A percentile compares a stretch with the other conserved stretches of the same genome.
phyloP scores from a whole-genome alignment of 2,113 vertebrate genomes.

The Ageneiosus marmoratus region DNA sequence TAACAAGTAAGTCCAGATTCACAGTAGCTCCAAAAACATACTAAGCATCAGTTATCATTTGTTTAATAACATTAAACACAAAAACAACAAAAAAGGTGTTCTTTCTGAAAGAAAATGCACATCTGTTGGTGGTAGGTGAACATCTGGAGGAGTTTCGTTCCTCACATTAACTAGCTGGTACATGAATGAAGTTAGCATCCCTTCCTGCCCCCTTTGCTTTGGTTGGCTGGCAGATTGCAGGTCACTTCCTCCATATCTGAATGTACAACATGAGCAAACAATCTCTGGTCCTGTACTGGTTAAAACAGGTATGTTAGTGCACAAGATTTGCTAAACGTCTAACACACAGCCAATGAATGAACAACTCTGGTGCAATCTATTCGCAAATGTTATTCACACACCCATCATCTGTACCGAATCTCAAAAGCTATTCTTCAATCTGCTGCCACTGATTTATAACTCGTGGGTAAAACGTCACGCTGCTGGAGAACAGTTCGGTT shows the following conservation, averaged over 20 bases:
- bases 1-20: conserved; percentile 2
- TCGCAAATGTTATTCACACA: background rate
- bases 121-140: conserved; percentile 39
- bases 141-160: background rate
- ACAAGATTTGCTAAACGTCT: background rate
- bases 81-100: conserved; percentile 42
- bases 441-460: conserved; percentile 12
- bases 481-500: background rate
- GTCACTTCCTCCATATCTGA: background rate
- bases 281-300: conserved; percentile 1
- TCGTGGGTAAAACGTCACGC: background rate
- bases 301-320: background rate
- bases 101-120: conserved; percentile 58
- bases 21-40: conserved; percentile 36
- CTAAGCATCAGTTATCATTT: conserved; percentile 35
- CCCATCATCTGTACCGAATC: background rate
- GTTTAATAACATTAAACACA: conserved; percentile 39
- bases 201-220: background rate
- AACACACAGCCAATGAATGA: background rate
- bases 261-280: background rate
- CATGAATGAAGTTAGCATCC: background rate
- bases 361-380: background rate
- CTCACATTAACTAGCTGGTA: background rate
- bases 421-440: background rate
- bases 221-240: conserved; percentile 19